These are phyloP conservation scores for Melanerpes aurifrons DNA, from an alignment of 2,113 vertebrate species.

Conservation along the genomic window DNA sequence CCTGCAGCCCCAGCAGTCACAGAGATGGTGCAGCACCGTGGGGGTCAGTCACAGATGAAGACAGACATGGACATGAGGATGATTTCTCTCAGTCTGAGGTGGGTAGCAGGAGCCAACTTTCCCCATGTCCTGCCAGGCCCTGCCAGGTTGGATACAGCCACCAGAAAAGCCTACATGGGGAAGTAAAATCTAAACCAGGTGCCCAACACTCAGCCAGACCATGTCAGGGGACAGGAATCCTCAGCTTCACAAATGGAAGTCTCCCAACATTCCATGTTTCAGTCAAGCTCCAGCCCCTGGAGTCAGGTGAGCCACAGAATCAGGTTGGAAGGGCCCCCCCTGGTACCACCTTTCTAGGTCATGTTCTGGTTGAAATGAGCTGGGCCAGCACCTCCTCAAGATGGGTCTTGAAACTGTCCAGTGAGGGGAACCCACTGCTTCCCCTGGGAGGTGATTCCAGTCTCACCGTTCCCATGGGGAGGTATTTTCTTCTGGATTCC, in stretches of 20 bases:
- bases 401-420: too few species aligned
- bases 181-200: neutral
- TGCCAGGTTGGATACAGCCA: neutral
- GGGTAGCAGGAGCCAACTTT: neutral
- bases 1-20: neutral
- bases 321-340: too few species aligned
- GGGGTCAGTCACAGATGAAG: neutral
- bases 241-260: rapidly evolving
- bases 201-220: neutral
- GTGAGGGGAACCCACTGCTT: too few species aligned
- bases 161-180: rapidly evolving
- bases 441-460: too few species aligned
- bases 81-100: neutral
- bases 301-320: neutral
- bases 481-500: too few species aligned
- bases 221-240: neutral
- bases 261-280: neutral
- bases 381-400: too few species aligned
- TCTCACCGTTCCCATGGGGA: too few species aligned
- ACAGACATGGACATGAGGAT: rapidly evolving
- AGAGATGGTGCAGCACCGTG: rapidly evolving
- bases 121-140: neutral
- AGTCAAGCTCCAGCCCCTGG: neutral
- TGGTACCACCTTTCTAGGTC: too few species aligned
- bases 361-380: too few species aligned